A percentile compares a stretch with the other conserved stretches of the same genome.
Conservation (phyloP, 2,113 vertebrate species). For the Ranitomeya imitator region DNA sequence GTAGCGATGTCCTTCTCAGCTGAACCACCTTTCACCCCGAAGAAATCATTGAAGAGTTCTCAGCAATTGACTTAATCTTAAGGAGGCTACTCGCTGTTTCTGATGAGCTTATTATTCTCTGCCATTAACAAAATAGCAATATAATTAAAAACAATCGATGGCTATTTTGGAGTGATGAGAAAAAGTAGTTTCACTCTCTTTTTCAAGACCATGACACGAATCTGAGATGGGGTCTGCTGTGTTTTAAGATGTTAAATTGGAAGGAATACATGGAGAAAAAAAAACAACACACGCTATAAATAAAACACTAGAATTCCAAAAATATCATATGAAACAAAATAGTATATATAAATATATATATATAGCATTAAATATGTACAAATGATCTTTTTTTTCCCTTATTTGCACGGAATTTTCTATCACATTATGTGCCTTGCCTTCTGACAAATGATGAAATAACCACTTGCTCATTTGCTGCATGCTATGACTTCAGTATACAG, state of each 20-base stretch:
- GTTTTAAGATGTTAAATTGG: constrained; percentile 18
- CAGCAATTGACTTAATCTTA: background rate
- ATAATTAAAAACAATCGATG: background rate
- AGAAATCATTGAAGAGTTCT: background rate
- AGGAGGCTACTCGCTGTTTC: background rate
- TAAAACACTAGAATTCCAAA: constrained; percentile 55
- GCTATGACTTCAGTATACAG: constrained; percentile 77
- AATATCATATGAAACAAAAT: constrained; percentile 53
- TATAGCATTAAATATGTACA: constrained; percentile 58
- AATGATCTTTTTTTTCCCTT: constrained; percentile 76
- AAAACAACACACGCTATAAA: background rate
- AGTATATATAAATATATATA: constrained; percentile 39
- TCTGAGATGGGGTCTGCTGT: constrained; percentile 24
- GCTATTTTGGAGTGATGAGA: background rate
- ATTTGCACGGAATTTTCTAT: constrained; percentile 95
- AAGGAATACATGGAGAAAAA: constrained; percentile 22
- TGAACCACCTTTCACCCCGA: background rate
- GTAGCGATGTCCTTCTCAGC: background rate
- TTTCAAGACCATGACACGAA: background rate
- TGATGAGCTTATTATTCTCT: background rate
- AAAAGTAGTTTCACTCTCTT: background rate
- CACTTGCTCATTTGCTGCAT: constrained; percentile 82
- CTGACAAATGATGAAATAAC: constrained; percentile 76
- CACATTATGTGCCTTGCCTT: constrained; percentile 98
- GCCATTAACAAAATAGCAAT: background rate